Conservation (phyloP, 2,888 invertebrate species). For the Phyllotreta cruciferae region DNA sequence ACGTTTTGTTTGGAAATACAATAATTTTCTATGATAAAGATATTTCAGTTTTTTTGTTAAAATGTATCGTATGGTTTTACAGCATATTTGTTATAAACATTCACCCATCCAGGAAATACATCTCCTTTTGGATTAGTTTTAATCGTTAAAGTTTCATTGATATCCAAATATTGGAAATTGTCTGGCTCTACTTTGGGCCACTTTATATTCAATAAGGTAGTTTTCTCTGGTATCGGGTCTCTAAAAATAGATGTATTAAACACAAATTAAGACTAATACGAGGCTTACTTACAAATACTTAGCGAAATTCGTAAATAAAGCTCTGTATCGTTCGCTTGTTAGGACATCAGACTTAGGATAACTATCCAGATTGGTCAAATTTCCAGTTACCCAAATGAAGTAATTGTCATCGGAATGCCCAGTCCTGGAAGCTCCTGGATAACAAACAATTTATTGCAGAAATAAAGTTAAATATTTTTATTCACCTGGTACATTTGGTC, state of each 20-base stretch:
- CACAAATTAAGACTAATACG: no score
- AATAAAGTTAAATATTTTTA: no score
- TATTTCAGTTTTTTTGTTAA: slow-evolving; percentile 4
- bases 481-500: slow-evolving; percentile 26
- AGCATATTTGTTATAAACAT: slow-evolving; percentile 24
- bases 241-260: no score
- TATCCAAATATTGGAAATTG: slow-evolving; percentile 34
- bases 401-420: slow-evolving; percentile 40
- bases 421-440: slow-evolving; percentile 50
- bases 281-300: slow-evolving; percentile 60
- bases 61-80: slow-evolving; percentile 25
- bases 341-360: slow-evolving; percentile 25
- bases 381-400: slow-evolving; percentile 38
- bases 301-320: slow-evolving; percentile 67
- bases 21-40: not conserved
- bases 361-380: slow-evolving; percentile 35
- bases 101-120: slow-evolving; percentile 27
- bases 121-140: slow-evolving; percentile 34
- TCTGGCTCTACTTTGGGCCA: slow-evolving; percentile 36
- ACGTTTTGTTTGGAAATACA: not conserved
- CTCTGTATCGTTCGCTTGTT: slow-evolving; percentile 24
- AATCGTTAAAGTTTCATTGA: slow-evolving; percentile 34
- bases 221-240: slow-evolving; percentile 34
- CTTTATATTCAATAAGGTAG: slow-evolving; percentile 33
- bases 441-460: slow-evolving; percentile 47